Base-by-base conservation (phyloP, 2,888 invertebrate genomes). In the Sericinus montela region DNA sequence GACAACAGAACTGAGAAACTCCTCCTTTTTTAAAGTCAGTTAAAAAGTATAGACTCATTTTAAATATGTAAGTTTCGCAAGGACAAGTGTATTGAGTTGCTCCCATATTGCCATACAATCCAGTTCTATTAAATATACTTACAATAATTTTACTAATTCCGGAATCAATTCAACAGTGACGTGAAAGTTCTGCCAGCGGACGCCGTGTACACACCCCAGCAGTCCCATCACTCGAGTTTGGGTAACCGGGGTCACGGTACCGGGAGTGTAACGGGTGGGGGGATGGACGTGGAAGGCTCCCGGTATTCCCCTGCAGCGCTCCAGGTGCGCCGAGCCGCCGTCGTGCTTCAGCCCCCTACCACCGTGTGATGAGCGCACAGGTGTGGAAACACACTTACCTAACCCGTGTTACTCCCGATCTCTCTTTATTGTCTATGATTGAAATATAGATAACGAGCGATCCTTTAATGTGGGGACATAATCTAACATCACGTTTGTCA, bases 291-390 rank as follows among this genome's bases (percentile, higher is more conserved):
- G 92, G 44, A 77, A 57, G 44, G 39, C 39, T 92, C 76, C 92
- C 80, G 91, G 81, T 76, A 92, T 92, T 77, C 95, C 92, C 72
- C 95, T 91, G 90, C 94, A 93, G 87, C 93, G 94, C 92, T 83
- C 75, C 60, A 62, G 93, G 95, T 96, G 90, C 95, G 95, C 89
- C 93, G 95, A 84, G 95, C 95, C 74, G 95, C 96, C 79, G 94
- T 95, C 91, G 94, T 95, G 67, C 89, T 95, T 85, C 95, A 95
- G 90, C 94, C 95, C 69, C 95, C 96, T 82, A 95, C 68, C 57
- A 67, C 67, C 62, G 67, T 67, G 60, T 65, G 65, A 62, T 54
- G 32, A 32, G 32, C 55, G 61, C 65, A 62, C 65, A 60, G 59
- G 64, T 57, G 52, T 57, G 58, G 53, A 38, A 45, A 52, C 51